Base-by-base conservation (phyloP, 1,140 invertebrate genomes). In the Oreohelix idahoensis region DNA sequence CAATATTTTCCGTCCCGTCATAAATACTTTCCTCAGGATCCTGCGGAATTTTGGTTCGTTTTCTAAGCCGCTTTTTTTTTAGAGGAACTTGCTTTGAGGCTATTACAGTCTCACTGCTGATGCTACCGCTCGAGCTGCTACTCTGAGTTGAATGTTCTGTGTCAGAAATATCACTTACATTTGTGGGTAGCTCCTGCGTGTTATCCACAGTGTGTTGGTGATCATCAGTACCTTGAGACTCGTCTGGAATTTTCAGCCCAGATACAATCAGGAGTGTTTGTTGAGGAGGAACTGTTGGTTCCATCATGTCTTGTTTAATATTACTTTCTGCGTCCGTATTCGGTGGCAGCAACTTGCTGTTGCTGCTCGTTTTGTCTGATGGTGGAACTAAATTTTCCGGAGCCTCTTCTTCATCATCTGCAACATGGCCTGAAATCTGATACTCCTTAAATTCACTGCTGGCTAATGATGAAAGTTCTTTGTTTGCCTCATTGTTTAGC, bases 11-110 rank as follows among this genome's bases (percentile, higher is more conserved):
- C 0, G 78, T 69, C 20, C 58, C 58, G n/a, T 79, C 78, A 26
- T 79, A 79, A 15, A 79, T 35, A 79, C 35, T 26, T 20, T 79
- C 78, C 36, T 79, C 78, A 32, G 32, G 29, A 26, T 29, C 35
- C 0, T 23, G 5, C 8, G 29, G 20, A n/a, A 17, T 26, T 38
- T n/a, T 74, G 2, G 13, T 42, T 1, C 35, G 35, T 23, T 39
- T 74, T 45, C 71, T 23, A 20, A 2, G 38, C 2, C 10, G 0
- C 11, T 39, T 74, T 74, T 45, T 39, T 20, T 23, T 58, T 2
- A 23, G 5, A 11, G 10, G 10, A 20, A 4, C 53, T n/a, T 20
- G 26, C 23, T 45, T 39, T 1, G 10, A 11, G 38, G 13, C 4
- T 10, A 36, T 35, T 1, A 2, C 29, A 13, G 8, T 38, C 11